These are phyloP conservation scores for Drosophila pruinosa DNA, from an alignment of 1,140 invertebrate species.

Conservation along the genomic window DNA sequence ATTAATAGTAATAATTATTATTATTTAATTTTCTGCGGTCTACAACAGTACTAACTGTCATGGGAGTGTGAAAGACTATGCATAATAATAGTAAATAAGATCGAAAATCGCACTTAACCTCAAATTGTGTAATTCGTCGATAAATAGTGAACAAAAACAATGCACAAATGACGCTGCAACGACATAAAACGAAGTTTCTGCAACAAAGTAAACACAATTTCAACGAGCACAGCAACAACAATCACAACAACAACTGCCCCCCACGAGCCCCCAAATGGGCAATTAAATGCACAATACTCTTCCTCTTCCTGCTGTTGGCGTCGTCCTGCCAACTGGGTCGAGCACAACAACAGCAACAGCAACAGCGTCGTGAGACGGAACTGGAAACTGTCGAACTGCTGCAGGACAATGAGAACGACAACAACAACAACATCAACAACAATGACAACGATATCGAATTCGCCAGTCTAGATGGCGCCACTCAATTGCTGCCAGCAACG, in stretches of 20 bases:
- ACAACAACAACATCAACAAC: slow-evolving; percentile 58
- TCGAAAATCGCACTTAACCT: slow-evolving; percentile 14
- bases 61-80: slow-evolving; percentile 40
- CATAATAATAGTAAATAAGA: slow-evolving; percentile 24
- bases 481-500: slow-evolving; percentile 59
- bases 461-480: slow-evolving; percentile 80
- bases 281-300: slow-evolving; percentile 52
- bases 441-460: slow-evolving; percentile 70
- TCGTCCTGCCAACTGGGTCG: slow-evolving; percentile 64
- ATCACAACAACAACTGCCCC: slow-evolving; percentile 20
- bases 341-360: slow-evolving; percentile 42
- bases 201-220: slow-evolving; percentile 39
- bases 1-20: not conserved
- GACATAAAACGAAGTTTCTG: slow-evolving; percentile 55
- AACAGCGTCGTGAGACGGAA: slow-evolving; percentile 20
- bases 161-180: slow-evolving; percentile 77
- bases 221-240: slow-evolving; percentile 19
- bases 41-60: slow-evolving; percentile 40
- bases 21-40: not conserved
- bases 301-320: slow-evolving; percentile 40
- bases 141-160: slow-evolving; percentile 54
- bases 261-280: slow-evolving; percentile 44
- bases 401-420: slow-evolving; percentile 59
- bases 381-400: slow-evolving; percentile 54
- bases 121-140: slow-evolving; percentile 22